These are phyloP conservation scores for Rhinoraja longicauda DNA, from an alignment of 2,797 vertebrate species.

Conservation along the genomic window DNA sequence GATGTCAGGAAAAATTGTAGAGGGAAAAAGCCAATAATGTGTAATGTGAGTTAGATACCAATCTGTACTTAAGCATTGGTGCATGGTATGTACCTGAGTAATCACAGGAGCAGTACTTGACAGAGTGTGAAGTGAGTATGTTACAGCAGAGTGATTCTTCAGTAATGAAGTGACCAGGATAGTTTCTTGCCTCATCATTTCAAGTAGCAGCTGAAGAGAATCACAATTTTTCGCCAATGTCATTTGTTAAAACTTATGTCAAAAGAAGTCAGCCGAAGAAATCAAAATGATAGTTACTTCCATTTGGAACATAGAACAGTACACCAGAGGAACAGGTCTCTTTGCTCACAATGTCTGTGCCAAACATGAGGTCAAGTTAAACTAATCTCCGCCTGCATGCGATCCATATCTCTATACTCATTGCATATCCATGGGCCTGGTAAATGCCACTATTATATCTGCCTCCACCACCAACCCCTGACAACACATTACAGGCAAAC, in stretches of 20 bases:
- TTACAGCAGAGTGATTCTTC: neutral
- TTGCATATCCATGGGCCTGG: too few relatives aligned
- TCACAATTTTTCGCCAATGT: neutral
- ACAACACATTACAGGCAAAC: too few relatives aligned
- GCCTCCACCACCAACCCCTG: too few relatives aligned
- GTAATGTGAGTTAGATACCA: neutral
- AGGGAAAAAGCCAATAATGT: neutral
- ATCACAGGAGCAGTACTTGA: neutral
- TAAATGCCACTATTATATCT: too few relatives aligned
- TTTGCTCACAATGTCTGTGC: too few relatives aligned
- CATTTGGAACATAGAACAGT: too few relatives aligned
- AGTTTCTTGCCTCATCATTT: neutral
- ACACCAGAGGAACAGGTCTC: too few relatives aligned
- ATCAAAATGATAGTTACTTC: neutral
- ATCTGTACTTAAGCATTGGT: neutral
- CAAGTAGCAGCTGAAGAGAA: neutral
- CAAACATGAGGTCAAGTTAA: too few relatives aligned
- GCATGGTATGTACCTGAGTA: neutral
- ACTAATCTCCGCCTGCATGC: too few relatives aligned
- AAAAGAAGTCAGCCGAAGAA: too few relatives aligned
- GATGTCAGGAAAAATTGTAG: neutral
- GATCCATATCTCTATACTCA: too few relatives aligned
- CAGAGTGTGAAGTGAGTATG: neutral
- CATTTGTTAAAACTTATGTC: neutral
- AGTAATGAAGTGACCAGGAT: neutral